Evolutionary conservation across 1,140 invertebrate species (phyloP).

Genomic region (Palaemon carinicauda): DNA sequence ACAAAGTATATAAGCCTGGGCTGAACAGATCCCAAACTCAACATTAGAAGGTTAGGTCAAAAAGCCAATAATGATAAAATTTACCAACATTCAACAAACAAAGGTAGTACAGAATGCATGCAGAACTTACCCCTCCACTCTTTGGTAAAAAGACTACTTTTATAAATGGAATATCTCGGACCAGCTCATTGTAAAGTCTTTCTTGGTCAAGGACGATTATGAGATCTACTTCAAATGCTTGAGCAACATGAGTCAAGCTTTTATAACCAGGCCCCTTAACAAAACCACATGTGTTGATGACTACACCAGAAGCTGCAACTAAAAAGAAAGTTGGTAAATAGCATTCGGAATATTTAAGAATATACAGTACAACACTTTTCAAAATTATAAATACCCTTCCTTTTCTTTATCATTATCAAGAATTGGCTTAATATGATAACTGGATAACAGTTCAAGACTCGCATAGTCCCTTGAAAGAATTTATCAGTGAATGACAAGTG

Average conservation of each 20-base stretch:
- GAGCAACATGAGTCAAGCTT: conserved; percentile 82
- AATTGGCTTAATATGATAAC: too few relatives aligned
- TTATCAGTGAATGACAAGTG: background rate
- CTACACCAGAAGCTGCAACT: conserved; percentile 89
- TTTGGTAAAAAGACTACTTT: conserved; percentile 94
- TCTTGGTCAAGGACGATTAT: conserved; percentile 97
- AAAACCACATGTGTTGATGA: conserved; percentile 99
- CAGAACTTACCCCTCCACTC: conserved; percentile 83
- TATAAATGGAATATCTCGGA: conserved; percentile 93
- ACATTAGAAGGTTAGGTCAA: too few relatives aligned
- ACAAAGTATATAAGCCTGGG: too few relatives aligned
- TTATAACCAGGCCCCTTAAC: conserved; percentile 90
- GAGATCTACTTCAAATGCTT: conserved; percentile 94
- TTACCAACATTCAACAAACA: background rate
- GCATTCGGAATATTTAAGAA: too few relatives aligned
- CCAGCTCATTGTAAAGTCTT: conserved; percentile 91
- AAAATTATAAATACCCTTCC: too few relatives aligned
- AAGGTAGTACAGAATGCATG: background rate
- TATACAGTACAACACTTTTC: too few relatives aligned
- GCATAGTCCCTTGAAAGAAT: too few relatives aligned
- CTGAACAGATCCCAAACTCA: too few relatives aligned
- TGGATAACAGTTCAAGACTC: too few relatives aligned
- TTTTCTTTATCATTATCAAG: too few relatives aligned
- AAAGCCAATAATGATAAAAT: background rate
- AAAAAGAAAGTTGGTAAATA: conserved; percentile 61